Evolutionary conservation across 2,888 invertebrate species (phyloP).

Genomic region (Harpalus rubripes): DNA sequence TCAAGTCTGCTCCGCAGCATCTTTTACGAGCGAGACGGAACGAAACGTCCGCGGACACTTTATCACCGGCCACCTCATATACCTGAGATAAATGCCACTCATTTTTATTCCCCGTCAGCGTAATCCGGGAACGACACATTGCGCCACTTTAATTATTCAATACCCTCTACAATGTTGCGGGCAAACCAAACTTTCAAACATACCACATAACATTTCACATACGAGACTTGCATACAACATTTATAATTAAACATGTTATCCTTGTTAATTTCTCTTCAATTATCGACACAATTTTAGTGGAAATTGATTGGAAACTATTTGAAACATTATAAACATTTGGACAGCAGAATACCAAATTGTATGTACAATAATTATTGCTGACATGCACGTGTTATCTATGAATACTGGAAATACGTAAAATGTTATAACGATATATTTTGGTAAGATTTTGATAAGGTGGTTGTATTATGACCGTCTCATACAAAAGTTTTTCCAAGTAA

Average conservation of each 20-base stretch:
- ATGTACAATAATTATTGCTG: too few species aligned
- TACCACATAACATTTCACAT: not conserved
- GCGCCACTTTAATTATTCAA: slow-evolving; percentile 62
- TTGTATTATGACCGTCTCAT: too few species aligned
- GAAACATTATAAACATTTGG: too few species aligned
- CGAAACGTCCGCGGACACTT: slow-evolving; percentile 52
- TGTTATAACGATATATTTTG: too few species aligned
- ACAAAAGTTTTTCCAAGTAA: too few species aligned
- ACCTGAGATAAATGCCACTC: slow-evolving; percentile 62
- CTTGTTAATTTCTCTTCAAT: not conserved
- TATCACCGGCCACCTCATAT: slow-evolving; percentile 60
- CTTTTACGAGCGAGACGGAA: slow-evolving; percentile 51
- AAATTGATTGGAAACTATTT: not conserved
- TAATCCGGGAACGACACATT: slow-evolving; percentile 40
- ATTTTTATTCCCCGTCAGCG: slow-evolving; percentile 60
- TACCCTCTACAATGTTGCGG: slow-evolving; percentile 19
- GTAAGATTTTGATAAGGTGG: too few species aligned
- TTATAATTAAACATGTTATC: not conserved
- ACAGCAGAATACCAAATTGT: too few species aligned
- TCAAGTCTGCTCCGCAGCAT: slow-evolving; percentile 58
- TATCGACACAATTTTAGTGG: not conserved
- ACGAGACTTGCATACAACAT: not conserved
- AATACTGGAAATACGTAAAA: too few species aligned
- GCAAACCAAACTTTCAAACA: not conserved
- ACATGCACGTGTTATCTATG: too few species aligned